phyloP scores from a whole-genome alignment of 2,888 invertebrate species.

The Erebia epiphron region DNA sequence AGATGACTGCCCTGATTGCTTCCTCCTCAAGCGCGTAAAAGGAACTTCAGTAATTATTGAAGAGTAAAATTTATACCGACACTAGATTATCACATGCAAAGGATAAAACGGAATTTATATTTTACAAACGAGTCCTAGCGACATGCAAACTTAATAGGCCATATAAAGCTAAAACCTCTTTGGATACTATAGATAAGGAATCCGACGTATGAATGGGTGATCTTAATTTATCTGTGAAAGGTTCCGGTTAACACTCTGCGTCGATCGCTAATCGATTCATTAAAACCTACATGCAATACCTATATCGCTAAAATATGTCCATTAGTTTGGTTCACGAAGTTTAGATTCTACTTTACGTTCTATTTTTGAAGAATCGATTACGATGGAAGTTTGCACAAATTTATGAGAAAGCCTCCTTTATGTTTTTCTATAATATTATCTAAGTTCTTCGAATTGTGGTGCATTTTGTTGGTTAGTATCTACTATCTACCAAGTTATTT shows the following conservation, averaged over 20 bases:
- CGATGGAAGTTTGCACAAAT: background rate
- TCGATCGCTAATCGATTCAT: slow-evolving; percentile 72
- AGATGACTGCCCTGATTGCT: slow-evolving; percentile 64
- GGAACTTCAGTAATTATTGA: slow-evolving; percentile 66
- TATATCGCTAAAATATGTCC: slow-evolving; percentile 39
- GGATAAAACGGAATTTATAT: slow-evolving; percentile 46
- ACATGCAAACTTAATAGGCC: slow-evolving; percentile 71
- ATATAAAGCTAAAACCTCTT: slow-evolving; percentile 52
- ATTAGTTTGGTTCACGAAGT: slow-evolving; percentile 31
- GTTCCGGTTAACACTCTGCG: slow-evolving; percentile 70
- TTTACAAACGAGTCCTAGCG: slow-evolving; percentile 61
- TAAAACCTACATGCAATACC: slow-evolving; percentile 66
- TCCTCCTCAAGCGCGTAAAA: slow-evolving; percentile 60
- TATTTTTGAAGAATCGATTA: slow-evolving; percentile 8
- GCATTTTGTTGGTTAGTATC: background rate
- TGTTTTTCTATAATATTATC: too few relatives aligned
- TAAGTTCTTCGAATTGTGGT: background rate
- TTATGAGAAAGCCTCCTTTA: background rate
- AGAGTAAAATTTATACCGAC: slow-evolving; percentile 73
- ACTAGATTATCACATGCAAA: slow-evolving; percentile 56
- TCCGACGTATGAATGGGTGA: slow-evolving; percentile 78
- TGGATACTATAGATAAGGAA: slow-evolving; percentile 66
- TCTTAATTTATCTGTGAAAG: slow-evolving; percentile 77
- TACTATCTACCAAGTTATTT: too few relatives aligned
- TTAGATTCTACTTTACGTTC: background rate